Evolutionary conservation across 2,888 invertebrate species (phyloP).

Genomic region (Camponotus fellah): DNA sequence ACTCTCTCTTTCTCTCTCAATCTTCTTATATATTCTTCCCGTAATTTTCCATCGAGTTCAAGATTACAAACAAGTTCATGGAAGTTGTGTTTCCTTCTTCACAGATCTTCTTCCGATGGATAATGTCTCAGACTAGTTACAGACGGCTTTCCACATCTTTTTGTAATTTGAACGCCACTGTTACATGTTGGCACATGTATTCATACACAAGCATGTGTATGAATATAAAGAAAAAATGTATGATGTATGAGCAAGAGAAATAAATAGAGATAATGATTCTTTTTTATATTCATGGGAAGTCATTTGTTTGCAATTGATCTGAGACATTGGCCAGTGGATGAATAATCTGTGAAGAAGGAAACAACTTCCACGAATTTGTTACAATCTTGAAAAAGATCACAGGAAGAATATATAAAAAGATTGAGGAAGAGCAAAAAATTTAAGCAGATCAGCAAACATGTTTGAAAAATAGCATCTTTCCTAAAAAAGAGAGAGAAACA

Average conservation of each 20-base stretch:
- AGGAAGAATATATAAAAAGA: slow-evolving; percentile 57
- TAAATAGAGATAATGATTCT: slow-evolving; percentile 67
- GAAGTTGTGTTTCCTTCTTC: slow-evolving; percentile 62
- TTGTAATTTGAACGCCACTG: slow-evolving; percentile 59
- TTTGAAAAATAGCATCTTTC: slow-evolving; percentile 48
- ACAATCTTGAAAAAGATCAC: slow-evolving; percentile 58
- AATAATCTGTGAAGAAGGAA: slow-evolving; percentile 57
- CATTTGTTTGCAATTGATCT: slow-evolving; percentile 64
- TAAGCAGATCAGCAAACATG: slow-evolving; percentile 64
- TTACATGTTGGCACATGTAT: slow-evolving; percentile 66
- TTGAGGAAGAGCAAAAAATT: slow-evolving; percentile 50
- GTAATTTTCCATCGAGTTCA: slow-evolving; percentile 48
- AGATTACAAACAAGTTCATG: slow-evolving; percentile 65
- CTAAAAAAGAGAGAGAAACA: neutral
- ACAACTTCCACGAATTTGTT: slow-evolving; percentile 63
- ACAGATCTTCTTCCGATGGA: slow-evolving; percentile 60
- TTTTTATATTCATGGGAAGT: slow-evolving; percentile 71
- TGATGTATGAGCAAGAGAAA: slow-evolving; percentile 60
- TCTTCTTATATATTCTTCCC: slow-evolving; percentile 56
- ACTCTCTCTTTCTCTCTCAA: slow-evolving; percentile 32
- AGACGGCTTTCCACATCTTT: slow-evolving; percentile 56
- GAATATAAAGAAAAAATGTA: neutral
- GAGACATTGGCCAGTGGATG: slow-evolving; percentile 59
- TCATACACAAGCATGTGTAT: slow-evolving; percentile 35
- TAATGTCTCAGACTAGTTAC: slow-evolving; percentile 61